Base-by-base conservation (phyloP, 1,140 invertebrate genomes). In the Hestina assimilis region DNA sequence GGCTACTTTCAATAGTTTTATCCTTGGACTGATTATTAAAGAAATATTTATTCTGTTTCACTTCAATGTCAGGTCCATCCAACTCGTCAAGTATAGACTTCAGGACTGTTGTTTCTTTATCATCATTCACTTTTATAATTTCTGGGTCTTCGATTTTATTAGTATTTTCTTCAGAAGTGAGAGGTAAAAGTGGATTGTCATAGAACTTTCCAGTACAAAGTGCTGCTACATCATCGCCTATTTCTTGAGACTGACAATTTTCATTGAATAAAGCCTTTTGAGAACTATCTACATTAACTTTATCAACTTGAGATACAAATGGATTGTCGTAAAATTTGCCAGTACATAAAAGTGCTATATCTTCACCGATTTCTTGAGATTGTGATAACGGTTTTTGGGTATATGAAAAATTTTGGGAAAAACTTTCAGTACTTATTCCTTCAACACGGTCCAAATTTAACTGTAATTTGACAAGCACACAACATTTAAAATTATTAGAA, bases 271-370 rank as follows among this genome's bases (percentile, higher is more conserved):
- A 9, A 28, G 24, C 11, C 31, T 43, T 2, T 35, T 46, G 15
- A 17, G 26, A 31, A n/a, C 55, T 47, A 7, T 38, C 12, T 5
- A 2, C 38, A 8, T 31, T 38, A 24, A 17, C n/a, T 23, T 29
- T 56, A 14, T 69, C 61, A 23, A 15, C 40, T 72, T 73, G 81
- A 14, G 81, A 73, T 40, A 84, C 56, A 45, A 87, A 80, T 33
- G 69, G 64, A 40, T 85, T 87, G 11, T 87, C 82, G 54, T 83
- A 87, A 59, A 87, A 87, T 48, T 83, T 75, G 31, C 84, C 84
- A 31, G 82, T 87, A 47, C 83, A 87, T 14, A 87, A 45, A 2
- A 70, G 73, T 24, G 65, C 46, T 11, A 86, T 59, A 33, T 87
- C 81, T 29, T 86, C 81, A 9, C 81, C 77, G 19, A 87, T 65